A percentile compares a stretch with the other conserved stretches of the same genome.
Evolutionary conservation across 2,888 invertebrate species (phyloP).

Genomic region (Perizoma affinitatum): DNA sequence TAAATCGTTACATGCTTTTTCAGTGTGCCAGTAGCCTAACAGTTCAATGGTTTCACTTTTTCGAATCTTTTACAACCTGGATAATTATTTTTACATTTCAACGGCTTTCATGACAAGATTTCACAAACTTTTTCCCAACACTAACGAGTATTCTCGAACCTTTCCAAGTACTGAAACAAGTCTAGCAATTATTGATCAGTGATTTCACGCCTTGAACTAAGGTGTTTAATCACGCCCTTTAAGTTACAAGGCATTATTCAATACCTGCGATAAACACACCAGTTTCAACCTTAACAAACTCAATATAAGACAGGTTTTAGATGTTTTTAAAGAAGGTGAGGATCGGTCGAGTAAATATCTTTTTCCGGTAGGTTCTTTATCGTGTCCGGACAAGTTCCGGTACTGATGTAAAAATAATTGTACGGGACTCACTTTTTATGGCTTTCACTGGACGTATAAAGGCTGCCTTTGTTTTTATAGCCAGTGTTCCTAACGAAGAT

Average conservation of each 20-base stretch:
- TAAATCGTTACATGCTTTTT: no score
- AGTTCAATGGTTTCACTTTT: no score
- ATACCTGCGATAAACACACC: constrained; percentile 5
- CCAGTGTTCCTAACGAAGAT: constrained; percentile 45
- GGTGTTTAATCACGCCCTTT: constrained; percentile 65
- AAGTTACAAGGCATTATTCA: constrained; percentile 44
- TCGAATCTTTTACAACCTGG: no score
- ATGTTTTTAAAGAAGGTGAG: constrained; percentile 3
- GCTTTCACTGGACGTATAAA: constrained; percentile 49
- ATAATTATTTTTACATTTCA: no score
- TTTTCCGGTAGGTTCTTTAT: constrained; percentile 65
- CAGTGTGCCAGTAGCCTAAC: no score
- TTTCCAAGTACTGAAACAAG: constrained; percentile 58
- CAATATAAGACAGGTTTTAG: constrained; percentile 34
- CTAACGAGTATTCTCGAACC: constrained; percentile 27
- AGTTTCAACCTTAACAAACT: constrained; percentile 11
- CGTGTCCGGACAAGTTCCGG: constrained; percentile 60
- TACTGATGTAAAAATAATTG: constrained; percentile 71
- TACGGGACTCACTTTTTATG: constrained; percentile 56
- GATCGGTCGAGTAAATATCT: constrained; percentile 58
- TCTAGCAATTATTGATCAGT: constrained; percentile 68
- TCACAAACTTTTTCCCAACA: constrained; percentile 7
- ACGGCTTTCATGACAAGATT: not conserved
- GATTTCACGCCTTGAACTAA: constrained; percentile 65
- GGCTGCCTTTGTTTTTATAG: constrained; percentile 51